Base-by-base conservation (phyloP, 2,888 invertebrate species). In the Athalia rosae region DNA sequence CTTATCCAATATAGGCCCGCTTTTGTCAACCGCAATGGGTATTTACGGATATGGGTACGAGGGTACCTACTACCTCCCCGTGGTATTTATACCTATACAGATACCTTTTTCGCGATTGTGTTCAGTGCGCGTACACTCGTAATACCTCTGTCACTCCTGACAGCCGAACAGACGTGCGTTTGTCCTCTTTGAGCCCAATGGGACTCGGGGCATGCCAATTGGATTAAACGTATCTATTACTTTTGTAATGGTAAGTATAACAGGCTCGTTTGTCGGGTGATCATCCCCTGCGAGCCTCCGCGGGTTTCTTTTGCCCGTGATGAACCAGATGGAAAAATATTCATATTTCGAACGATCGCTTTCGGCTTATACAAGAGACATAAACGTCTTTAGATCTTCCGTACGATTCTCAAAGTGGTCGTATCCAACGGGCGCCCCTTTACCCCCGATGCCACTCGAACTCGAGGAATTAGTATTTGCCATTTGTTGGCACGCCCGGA, bases 171-270 rank as follows among this genome's bases (percentile, higher is more conserved):
- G 59, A 59, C 59, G 59, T 11, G 13, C 7, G 59, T 13, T 59
- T 50, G 50, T 77, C 76, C 62, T 43, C 69, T 13, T 15, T 11
- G 15, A 4, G 45, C 15, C 47, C 53, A 13, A n/a, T n/a, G 53
- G 50, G 61, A 76, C 63, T 73, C 53, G 74, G 61, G 62, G 73
- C 76, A 67, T 79, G 83, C 83, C 88, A 89, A 89, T 89, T 89
- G 89, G 88, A 89, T 89, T 89, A 89, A 87, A 89, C 81, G 85
- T 89, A 89, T 89, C 88, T 83, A 89, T 89, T 89, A 89, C 89
- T 81, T 86, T 88, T 86, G 88, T 87, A 79, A 76, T 77, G 76
- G 79, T 80, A 76, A 81, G 67, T 41, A 64, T 47, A 67, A 67
- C 58, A 58, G 71, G 61, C 58, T 79, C 80, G 79, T 78, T 81